These are phyloP conservation scores for Gymnoscopelus microlampas DNA, from an alignment of 2,797 vertebrate species.

Conservation along the genomic window DNA sequence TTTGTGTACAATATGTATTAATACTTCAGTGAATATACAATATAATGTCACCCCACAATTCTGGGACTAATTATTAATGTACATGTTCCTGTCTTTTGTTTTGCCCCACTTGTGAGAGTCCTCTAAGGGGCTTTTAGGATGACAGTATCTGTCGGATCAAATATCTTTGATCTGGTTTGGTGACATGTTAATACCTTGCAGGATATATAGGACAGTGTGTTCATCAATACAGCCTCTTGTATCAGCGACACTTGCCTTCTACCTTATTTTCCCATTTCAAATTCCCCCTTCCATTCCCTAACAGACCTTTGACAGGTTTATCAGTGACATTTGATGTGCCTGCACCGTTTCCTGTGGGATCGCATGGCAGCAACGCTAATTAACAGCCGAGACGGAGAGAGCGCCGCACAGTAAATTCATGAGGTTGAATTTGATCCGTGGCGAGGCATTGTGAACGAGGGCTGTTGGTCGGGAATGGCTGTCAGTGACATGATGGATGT, in stretches of 20 bases:
- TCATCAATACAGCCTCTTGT: too few species aligned
- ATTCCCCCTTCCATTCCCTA: slow-evolving; percentile 23
- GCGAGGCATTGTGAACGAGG: slow-evolving; percentile 38
- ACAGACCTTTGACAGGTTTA: slow-evolving; percentile 3
- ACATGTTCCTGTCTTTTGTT: too few species aligned
- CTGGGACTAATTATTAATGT: too few species aligned
- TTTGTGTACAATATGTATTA: too few species aligned
- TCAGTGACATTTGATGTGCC: slow-evolving; percentile 43
- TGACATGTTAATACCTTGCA: too few species aligned
- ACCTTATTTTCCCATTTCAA: neutral
- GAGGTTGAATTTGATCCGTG: slow-evolving; percentile 41
- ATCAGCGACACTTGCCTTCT: neutral
- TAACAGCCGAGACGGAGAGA: slow-evolving; percentile 21
- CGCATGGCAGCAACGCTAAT: slow-evolving; percentile 45
- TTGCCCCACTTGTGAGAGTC: too few species aligned
- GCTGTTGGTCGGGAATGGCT: slow-evolving; percentile 29
- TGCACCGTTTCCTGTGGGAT: slow-evolving; percentile 28
- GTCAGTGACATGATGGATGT: slow-evolving; percentile 36
- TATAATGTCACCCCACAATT: too few species aligned
- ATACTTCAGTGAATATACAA: too few species aligned
- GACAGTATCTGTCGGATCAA: too few species aligned
- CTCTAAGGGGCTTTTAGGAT: too few species aligned
- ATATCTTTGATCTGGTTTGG: too few species aligned
- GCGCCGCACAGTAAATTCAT: slow-evolving; percentile 36
- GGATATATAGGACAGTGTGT: too few species aligned